These are phyloP conservation scores for Nannobrachium achirus DNA, from an alignment of 2,113 vertebrate species.

Conservation along the genomic window DNA sequence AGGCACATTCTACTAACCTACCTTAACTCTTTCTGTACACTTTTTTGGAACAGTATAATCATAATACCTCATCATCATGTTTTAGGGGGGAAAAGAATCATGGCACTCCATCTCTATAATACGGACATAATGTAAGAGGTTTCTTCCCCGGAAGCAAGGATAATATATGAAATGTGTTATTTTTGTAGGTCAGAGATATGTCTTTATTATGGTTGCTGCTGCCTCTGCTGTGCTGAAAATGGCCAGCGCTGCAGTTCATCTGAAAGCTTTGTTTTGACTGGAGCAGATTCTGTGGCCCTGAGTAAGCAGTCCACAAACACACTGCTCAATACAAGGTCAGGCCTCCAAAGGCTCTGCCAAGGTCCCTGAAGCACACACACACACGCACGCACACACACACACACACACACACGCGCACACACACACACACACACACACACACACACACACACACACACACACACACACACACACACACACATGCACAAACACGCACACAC, in stretches of 20 bases:
- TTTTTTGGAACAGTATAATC: too few species aligned
- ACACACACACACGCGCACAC: neutral
- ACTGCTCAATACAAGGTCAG: slow-evolving; percentile 3
- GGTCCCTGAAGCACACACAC: too few species aligned
- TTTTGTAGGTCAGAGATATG: too few species aligned
- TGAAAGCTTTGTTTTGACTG: slow-evolving; percentile 41
- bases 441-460: neutral
- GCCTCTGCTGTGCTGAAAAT: neutral
- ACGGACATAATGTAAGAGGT: too few species aligned
- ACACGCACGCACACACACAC: neutral
- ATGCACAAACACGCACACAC: slow-evolving; percentile 1
- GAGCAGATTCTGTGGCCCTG: slow-evolving; percentile 58
- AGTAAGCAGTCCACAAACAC: slow-evolving; percentile 64
- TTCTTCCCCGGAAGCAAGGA: too few species aligned
- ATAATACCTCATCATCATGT: too few species aligned
- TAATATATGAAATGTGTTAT: too few species aligned
- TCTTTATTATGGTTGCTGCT: neutral
- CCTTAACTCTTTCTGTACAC: too few species aligned
- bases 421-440: neutral
- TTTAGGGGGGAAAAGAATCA: too few species aligned
- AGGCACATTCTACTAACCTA: too few species aligned
- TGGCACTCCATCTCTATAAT: too few species aligned
- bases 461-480: neutral
- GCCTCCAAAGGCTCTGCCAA: too few species aligned
- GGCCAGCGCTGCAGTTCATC: slow-evolving; percentile 28